Percentiles rank a stretch among this genome's conserved stretches.
These are phyloP conservation scores for Plumapathes pennacea DNA, from an alignment of 92 coral and sea anemone species.

Conservation along the genomic window DNA sequence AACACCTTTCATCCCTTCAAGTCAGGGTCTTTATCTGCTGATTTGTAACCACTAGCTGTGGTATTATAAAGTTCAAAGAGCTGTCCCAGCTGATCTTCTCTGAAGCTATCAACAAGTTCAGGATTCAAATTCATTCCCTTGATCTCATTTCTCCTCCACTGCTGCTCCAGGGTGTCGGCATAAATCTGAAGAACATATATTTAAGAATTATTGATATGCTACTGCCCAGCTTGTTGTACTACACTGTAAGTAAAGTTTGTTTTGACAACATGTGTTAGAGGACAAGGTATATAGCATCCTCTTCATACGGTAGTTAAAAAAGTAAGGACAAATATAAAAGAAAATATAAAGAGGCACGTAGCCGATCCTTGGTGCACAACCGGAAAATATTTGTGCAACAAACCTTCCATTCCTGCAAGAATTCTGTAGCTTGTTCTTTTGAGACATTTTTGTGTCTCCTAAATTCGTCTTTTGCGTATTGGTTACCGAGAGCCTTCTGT, in stretches of 20 bases:
- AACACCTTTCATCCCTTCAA: no score
- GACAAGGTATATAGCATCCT: no score
- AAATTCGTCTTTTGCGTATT: conserved; percentile 78
- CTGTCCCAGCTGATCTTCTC: conserved; percentile 57
- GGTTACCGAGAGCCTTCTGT: conserved; percentile 75
- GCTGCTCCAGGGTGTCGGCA: conserved; percentile 61
- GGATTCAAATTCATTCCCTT: conserved; percentile 36
- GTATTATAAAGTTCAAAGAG: conserved; percentile 50
- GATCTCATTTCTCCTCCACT: conserved; percentile 16
- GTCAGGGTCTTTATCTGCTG: no score
- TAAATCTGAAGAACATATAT: conserved; percentile 39
- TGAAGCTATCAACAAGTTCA: conserved; percentile 22
- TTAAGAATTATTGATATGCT: neutral
- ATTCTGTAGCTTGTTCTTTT: conserved; percentile 50
- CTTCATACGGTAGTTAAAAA: no score
- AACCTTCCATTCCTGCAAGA: conserved; percentile 82
- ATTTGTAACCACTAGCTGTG: no score
- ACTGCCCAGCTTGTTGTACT: no score
- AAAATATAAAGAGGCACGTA: no score
- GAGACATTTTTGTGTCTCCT: conserved; percentile 66
- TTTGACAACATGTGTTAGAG: no score
- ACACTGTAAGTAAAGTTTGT: no score
- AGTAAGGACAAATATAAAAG: no score
- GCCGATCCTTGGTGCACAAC: no score
- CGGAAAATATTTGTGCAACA: neutral